phyloP scores from a whole-genome alignment of 2,888 invertebrate genomes.

The Amphipyra berbera region DNA sequence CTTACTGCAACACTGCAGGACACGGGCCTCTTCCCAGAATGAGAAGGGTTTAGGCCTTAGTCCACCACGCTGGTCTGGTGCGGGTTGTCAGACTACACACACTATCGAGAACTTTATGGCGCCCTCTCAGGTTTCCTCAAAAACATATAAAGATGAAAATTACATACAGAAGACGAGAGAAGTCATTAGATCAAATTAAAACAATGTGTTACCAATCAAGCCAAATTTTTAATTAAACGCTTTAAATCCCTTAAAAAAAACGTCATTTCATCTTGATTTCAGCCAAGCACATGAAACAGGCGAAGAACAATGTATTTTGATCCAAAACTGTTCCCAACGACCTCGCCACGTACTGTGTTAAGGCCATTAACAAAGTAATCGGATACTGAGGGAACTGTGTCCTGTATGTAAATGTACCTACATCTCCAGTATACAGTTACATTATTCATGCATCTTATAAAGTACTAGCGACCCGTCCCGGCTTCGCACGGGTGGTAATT shows the following conservation, averaged over 20 bases:
- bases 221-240: neutral
- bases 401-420: slow-evolving; percentile 39
- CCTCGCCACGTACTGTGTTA: slow-evolving; percentile 51
- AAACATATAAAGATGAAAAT: too few relatives aligned
- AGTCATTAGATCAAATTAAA: too few relatives aligned
- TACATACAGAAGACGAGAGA: too few relatives aligned
- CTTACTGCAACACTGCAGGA: too few relatives aligned
- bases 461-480: too few relatives aligned
- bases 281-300: slow-evolving; percentile 4
- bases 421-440: slow-evolving; percentile 26
- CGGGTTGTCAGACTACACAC: too few relatives aligned
- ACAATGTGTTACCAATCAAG: slow-evolving; percentile 3
- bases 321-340: slow-evolving; percentile 37
- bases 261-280: neutral
- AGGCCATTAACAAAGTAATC: slow-evolving; percentile 33
- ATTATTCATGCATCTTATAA: slow-evolving; percentile 10
- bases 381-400: slow-evolving; percentile 40
- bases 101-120: too few relatives aligned
- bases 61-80: too few relatives aligned
- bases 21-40: too few relatives aligned
- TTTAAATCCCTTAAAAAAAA: neutral
- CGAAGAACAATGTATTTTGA: slow-evolving; percentile 21
- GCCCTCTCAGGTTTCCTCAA: too few relatives aligned
- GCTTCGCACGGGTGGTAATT: too few relatives aligned
- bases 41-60: too few relatives aligned